Evolutionary conservation across 2,113 vertebrate genomes (phyloP).

Genomic region (Scomber japonicus): DNA sequence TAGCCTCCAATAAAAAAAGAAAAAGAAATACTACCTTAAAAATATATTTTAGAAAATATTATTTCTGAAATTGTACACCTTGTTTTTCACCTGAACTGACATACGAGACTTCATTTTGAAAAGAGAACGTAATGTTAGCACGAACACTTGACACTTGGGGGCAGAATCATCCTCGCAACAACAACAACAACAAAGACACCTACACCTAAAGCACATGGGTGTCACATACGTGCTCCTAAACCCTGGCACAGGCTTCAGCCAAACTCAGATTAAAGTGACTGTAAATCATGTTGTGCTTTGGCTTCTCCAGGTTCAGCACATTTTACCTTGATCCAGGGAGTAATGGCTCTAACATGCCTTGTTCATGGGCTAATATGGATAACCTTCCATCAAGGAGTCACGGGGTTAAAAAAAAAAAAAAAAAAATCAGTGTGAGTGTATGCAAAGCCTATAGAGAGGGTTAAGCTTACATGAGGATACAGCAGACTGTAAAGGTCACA

Average conservation of each 20-base stretch:
- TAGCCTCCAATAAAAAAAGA: no score
- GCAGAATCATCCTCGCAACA: no score
- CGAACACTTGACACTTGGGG: no score
- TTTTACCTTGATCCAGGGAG: constrained; percentile 9
- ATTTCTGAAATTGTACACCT: no score
- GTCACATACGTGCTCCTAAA: background rate
- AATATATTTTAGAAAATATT: no score
- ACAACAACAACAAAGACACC: no score
- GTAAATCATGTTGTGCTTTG: constrained; percentile 32
- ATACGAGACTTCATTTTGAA: no score
- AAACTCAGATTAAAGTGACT: constrained; percentile 31
- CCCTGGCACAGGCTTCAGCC: background rate
- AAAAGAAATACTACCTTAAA: no score
- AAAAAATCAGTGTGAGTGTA: background rate
- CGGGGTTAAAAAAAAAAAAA: background rate
- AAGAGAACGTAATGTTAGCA: no score
- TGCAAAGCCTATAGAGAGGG: background rate
- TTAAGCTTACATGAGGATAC: constrained; percentile 33
- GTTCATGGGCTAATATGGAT: constrained; percentile 12
- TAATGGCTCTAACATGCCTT: constrained; percentile 26
- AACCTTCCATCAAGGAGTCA: constrained; percentile 16
- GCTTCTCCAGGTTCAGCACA: constrained; percentile 22
- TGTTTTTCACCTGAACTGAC: no score
- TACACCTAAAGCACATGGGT: background rate
- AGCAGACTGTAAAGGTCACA: constrained; percentile 45